Evolutionary conservation across 53 echinoderm and acorn worm genomes (phyloP).

Genomic region (Pentamera pediparva): DNA sequence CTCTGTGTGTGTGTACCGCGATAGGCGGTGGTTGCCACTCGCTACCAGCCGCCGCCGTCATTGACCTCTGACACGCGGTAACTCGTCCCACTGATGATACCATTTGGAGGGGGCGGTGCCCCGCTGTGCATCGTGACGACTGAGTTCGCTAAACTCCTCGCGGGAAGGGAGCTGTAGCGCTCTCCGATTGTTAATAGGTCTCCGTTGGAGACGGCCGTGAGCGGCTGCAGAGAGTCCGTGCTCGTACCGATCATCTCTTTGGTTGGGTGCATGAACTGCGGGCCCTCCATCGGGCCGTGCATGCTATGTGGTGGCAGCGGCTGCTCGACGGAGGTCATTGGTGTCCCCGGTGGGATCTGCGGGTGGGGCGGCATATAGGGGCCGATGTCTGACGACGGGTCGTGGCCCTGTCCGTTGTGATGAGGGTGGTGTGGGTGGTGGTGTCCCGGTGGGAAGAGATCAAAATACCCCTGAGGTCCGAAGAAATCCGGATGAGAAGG

Average conservation of each 20-base stretch:
- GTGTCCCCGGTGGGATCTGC: conserved; percentile 53
- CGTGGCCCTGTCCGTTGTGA: conserved; percentile 14
- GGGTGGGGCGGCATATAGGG: conserved; percentile 39
- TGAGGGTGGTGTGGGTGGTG: conserved; percentile 28
- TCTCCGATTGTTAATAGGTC: conserved; percentile 40
- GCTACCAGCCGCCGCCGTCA: conserved; percentile 10
- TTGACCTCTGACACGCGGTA: conserved; percentile 25
- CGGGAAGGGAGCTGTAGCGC: conserved; percentile 18
- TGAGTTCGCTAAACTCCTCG: conserved; percentile 18
- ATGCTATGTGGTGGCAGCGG: conserved; percentile 66
- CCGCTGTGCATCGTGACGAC: conserved; percentile 22
- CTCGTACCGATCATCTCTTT: conserved; percentile 67
- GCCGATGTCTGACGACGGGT: conserved; percentile 14
- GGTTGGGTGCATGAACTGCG: conserved; percentile 53
- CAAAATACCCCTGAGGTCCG: conserved; percentile 75
- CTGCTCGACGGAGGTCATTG: conserved; percentile 64
- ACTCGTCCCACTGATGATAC: conserved; percentile 30
- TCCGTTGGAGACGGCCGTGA: conserved; percentile 40
- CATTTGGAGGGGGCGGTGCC: conserved; percentile 21
- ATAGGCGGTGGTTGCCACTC: too few relatives aligned
- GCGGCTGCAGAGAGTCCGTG: conserved; percentile 55
- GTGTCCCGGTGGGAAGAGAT: conserved; percentile 56
- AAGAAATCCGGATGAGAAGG: conserved; percentile 64
- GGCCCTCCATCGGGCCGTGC: conserved; percentile 58
- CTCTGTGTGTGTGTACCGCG: too few relatives aligned